These are phyloP conservation scores for Paratrypauchen microcephalus DNA, from an alignment of 2,797 vertebrate genomes.

Conservation along the genomic window DNA sequence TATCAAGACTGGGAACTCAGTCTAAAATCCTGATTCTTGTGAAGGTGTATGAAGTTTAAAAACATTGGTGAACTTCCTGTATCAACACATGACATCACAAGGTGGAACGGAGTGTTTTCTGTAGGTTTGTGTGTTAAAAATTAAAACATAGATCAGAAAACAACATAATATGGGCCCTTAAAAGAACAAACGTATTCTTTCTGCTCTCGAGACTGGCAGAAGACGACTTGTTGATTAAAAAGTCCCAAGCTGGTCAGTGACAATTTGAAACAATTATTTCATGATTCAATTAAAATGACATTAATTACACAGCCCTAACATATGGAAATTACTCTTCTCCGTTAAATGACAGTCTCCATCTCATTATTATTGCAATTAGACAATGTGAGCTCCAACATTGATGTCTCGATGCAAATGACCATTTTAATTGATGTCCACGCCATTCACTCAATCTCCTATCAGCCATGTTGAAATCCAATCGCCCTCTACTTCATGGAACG, in stretches of 20 bases:
- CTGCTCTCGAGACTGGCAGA: too few species aligned
- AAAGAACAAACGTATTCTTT: too few species aligned
- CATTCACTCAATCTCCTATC: neutral
- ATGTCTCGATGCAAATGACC: neutral
- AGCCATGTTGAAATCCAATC: neutral
- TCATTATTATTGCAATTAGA: neutral
- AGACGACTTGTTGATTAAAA: neutral
- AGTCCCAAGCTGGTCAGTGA: neutral
- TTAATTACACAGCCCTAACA: neutral
- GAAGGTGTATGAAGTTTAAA: too few species aligned
- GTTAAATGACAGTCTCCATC: neutral
- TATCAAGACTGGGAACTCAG: too few species aligned
- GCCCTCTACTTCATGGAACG: neutral
- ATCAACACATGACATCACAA: too few species aligned
- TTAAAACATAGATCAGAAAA: too few species aligned
- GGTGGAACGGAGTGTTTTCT: too few species aligned
- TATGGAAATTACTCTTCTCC: too few species aligned
- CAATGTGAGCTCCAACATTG: neutral
- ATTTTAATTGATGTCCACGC: neutral
- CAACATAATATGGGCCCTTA: too few species aligned
- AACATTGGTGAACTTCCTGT: too few species aligned
- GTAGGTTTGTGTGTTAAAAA: too few species aligned
- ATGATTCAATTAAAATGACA: neutral
- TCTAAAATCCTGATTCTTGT: too few species aligned
- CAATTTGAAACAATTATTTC: neutral